Conservation (phyloP, 2,113 vertebrate species). For the Xenopus borealis region DNA sequence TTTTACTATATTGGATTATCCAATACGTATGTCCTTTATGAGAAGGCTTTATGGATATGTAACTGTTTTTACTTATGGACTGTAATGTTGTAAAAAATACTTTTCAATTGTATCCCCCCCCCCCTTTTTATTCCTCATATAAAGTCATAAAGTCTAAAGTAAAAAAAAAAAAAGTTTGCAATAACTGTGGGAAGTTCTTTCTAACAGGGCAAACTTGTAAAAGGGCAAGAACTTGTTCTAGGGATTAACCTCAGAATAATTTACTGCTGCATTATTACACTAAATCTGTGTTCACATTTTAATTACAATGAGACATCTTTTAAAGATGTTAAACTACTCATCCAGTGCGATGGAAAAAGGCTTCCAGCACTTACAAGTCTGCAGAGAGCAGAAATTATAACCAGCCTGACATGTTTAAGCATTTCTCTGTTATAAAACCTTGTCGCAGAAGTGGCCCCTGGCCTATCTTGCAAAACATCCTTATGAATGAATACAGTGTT, state of each 20-base stretch:
- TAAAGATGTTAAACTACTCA: background rate
- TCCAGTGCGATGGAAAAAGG: slow-evolving; percentile 28
- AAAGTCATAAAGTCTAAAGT: too few species aligned
- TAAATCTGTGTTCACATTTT: background rate
- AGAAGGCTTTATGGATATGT: too few species aligned
- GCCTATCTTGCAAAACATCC: slow-evolving; percentile 41
- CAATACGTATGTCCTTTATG: too few species aligned
- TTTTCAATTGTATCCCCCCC: too few species aligned
- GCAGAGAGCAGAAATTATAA: slow-evolving; percentile 19
- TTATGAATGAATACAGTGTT: slow-evolving; percentile 30
- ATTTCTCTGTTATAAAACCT: slow-evolving; percentile 18
- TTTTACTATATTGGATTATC: too few species aligned
- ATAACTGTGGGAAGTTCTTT: too few species aligned
- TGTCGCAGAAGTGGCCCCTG: slow-evolving; percentile 16
- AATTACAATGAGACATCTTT: background rate
- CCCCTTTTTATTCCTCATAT: too few species aligned
- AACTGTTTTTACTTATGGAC: too few species aligned
- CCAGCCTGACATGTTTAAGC: slow-evolving; percentile 39
- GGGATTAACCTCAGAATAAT: background rate
- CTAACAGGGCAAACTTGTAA: too few species aligned
- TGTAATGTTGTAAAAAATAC: too few species aligned
- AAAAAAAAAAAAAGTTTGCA: too few species aligned
- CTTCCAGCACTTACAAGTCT: slow-evolving; percentile 17
- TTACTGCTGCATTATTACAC: background rate
- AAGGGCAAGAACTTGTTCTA: background rate